Conservation (phyloP, 2,888 invertebrate species). For the Eremobia ochroleuca region DNA sequence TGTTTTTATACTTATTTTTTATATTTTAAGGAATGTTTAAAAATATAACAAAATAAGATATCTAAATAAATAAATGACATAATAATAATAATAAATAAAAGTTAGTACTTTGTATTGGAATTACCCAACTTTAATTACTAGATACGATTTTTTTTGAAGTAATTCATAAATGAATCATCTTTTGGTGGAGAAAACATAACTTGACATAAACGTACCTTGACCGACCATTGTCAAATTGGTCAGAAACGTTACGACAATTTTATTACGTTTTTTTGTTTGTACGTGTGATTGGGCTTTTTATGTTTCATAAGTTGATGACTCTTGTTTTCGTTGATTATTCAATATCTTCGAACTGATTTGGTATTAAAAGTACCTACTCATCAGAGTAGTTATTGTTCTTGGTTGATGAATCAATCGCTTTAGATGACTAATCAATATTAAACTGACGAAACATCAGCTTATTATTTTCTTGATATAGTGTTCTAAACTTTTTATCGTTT, state of each 20-base stretch:
- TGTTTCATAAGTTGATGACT: constrained; percentile 13
- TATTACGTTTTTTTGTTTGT: constrained; percentile 16
- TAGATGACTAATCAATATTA: background rate
- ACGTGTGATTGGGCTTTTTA: background rate
- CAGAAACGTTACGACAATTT: constrained; percentile 21
- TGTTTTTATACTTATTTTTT: too few relatives aligned
- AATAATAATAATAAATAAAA: too few relatives aligned
- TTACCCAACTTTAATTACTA: background rate
- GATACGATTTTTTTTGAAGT: background rate
- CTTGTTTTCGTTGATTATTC: constrained; percentile 1
- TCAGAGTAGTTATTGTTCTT: background rate
- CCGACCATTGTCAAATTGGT: constrained; percentile 33
- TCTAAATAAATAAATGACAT: too few relatives aligned
- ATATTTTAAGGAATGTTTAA: too few relatives aligned
- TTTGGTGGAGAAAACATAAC: constrained; percentile 6
- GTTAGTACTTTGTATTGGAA: background rate
- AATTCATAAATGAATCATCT: background rate
- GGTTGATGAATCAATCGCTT: background rate
- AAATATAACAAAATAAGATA: too few relatives aligned
- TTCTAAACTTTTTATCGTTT: background rate
- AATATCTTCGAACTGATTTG: constrained; percentile 4
- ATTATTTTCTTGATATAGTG: background rate
- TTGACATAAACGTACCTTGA: constrained; percentile 24
- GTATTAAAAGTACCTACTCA: background rate
- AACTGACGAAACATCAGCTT: background rate